Evolutionary conservation across 2,113 vertebrate genomes (phyloP).

Genomic region (Thunnus thynnus): DNA sequence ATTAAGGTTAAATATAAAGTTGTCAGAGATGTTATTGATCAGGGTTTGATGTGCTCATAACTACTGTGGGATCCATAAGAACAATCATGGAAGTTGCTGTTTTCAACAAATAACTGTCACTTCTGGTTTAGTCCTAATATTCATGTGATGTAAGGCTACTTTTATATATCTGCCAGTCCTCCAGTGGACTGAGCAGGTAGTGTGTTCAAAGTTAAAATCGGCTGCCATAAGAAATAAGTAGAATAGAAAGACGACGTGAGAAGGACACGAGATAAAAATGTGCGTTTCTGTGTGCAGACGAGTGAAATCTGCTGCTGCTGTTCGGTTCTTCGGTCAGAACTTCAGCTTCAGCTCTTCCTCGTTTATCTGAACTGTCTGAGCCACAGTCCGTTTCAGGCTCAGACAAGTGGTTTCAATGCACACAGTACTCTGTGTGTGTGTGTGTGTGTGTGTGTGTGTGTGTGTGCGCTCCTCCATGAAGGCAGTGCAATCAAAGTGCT

Average conservation of each 20-base stretch:
- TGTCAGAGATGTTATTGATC: neutral
- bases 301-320: neutral
- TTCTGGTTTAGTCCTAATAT: neutral
- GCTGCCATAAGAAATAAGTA: neutral
- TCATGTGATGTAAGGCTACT: slow-evolving; percentile 6
- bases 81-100: slow-evolving; percentile 12
- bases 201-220: neutral
- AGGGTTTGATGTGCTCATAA: no score
- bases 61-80: neutral
- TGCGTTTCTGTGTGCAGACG: neutral
- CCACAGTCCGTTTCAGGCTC: neutral
- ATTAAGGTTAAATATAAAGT: neutral
- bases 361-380: neutral
- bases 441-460: slow-evolving; percentile 3
- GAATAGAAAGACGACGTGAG: neutral
- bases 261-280: neutral
- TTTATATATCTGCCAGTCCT: neutral
- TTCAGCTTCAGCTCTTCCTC: neutral
- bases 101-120: slow-evolving; percentile 17
- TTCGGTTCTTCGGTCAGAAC: neutral
- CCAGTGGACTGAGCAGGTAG: neutral
- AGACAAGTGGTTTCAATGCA: slow-evolving; percentile 21
- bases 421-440: neutral
- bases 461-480: neutral
- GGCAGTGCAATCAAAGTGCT: slow-evolving; percentile 64